These are phyloP conservation scores for Actinernus sp. DNA, from an alignment of 92 coral and sea anemone species.

Conservation along the genomic window DNA sequence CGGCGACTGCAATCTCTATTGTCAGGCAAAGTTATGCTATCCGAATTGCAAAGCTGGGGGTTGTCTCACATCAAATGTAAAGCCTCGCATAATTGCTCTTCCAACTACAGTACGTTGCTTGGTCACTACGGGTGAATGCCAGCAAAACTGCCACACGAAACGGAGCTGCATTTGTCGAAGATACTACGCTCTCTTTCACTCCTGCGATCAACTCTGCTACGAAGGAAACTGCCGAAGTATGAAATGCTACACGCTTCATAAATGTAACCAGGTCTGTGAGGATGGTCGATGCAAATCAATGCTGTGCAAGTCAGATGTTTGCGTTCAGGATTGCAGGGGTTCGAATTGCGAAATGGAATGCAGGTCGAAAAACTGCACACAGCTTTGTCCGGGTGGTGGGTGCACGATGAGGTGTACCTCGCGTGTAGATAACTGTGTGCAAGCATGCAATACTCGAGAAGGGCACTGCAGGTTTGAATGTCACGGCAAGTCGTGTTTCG, in stretches of 20 bases:
- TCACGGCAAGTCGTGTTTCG: conserved; percentile 58
- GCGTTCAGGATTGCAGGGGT: conserved; percentile 67
- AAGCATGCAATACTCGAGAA: conserved; percentile 34
- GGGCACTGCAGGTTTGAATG: conserved; percentile 62
- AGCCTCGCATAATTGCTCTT: conserved; percentile 46
- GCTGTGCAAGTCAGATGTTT: conserved; percentile 52
- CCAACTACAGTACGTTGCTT: conserved; percentile 36
- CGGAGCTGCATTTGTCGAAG: conserved; percentile 53
- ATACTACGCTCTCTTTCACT: conserved; percentile 35
- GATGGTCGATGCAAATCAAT: conserved; percentile 55
- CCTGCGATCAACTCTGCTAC: conserved; percentile 66
- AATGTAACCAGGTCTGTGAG: conserved; percentile 61
- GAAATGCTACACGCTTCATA: conserved; percentile 30
- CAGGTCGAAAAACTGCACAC: conserved; percentile 63
- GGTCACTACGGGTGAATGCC: conserved; percentile 44
- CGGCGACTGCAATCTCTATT: conserved; percentile 54
- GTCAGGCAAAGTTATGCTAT: conserved; percentile 69
- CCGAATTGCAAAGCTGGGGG: conserved; percentile 69
- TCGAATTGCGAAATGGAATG: conserved; percentile 68
- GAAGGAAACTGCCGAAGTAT: conserved; percentile 64
- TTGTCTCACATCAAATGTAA: conserved; percentile 36
- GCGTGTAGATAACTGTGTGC: conserved; percentile 61
- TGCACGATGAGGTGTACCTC: conserved; percentile 69
- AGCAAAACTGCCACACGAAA: conserved; percentile 55
- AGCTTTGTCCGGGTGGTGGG: conserved; percentile 59